Evolutionary conservation across 2,113 vertebrate genomes (phyloP), one percentile per base, ranked within the genome.

Genomic region (Catharus minimus): DNA sequence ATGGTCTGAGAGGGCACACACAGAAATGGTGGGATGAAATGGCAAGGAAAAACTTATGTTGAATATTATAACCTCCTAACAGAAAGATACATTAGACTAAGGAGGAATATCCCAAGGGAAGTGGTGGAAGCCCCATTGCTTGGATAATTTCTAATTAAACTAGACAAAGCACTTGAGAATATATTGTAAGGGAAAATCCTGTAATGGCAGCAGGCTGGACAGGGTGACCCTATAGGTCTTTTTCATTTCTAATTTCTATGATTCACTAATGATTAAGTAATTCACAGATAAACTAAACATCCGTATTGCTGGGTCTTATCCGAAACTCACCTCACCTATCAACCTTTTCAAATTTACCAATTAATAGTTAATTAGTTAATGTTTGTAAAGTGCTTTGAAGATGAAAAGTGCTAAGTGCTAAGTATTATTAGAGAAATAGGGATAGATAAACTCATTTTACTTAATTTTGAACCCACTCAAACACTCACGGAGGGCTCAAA

Each of bases 131-230:
- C 95, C 96, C 96, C 97, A 97, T 96, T 96, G 97, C 96, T 96
- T 97, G 97, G 95, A 95, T 97, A 97, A 97, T 97, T 97, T 97
- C 97, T 98, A 98, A 98, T 98, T 98, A 98, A 97, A 97, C 91
- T 96, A 95, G 92, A 97, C 96, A 96, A 97, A 97, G 91, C 92
- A 96, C 95, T 97, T 92, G 90, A 96, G 97, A 97, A 93, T 97
- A 97, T 94, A 95, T 96, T 96, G 94, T 68, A 56, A 88, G 92
- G 84, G 96, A 95, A 97, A 96, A 96, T 93, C 83, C 94, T 95
- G 94, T 82, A 91, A 82, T 94, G 60, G 81, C 91, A 90, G 92
- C 94, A 95, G 92, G 91, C 84, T 96, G 95, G 97, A 96, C 95
- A 95, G 91, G 18, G n/a, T 97, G 97, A 97, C 97, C 97, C 88